phyloP scores from a whole-genome alignment of 1,140 invertebrate genomes.

The Drosophila micromelanica region DNA sequence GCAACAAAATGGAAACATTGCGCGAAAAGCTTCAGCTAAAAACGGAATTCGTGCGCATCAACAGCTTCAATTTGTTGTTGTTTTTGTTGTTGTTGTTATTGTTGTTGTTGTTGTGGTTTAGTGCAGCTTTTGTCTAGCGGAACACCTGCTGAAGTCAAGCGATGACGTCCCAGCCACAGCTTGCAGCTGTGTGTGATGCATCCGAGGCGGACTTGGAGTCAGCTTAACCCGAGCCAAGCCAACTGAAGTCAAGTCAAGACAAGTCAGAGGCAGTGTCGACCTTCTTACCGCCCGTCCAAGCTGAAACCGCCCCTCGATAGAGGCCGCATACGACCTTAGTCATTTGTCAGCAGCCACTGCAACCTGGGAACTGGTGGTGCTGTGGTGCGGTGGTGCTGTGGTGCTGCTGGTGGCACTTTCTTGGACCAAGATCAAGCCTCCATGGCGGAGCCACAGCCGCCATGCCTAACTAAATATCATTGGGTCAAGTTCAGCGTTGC shows the following conservation, averaged over 20 bases:
- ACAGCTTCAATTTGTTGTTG: constrained; percentile 73
- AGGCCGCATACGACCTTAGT: constrained; percentile 75
- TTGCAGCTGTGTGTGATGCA: constrained; percentile 46
- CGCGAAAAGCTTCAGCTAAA: constrained; percentile 67
- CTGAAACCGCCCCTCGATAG: constrained; percentile 69
- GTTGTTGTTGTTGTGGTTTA: constrained; percentile 25
- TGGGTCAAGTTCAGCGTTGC: constrained; percentile 74
- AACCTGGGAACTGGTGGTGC: constrained; percentile 45
- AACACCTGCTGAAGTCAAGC: constrained; percentile 67
- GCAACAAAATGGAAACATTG: constrained; percentile 74
- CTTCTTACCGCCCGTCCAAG: constrained; percentile 77
- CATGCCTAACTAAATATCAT: constrained; percentile 76
- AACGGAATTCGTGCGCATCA: constrained; percentile 81
- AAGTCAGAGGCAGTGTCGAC: constrained; percentile 62
- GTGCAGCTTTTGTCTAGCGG: constrained; percentile 75
- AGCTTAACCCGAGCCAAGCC: constrained; percentile 14
- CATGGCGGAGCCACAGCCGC: constrained; percentile 8
- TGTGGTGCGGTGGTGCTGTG: constrained; percentile 34
- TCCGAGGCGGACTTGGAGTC: constrained; percentile 37
- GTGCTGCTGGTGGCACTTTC: constrained; percentile 59
- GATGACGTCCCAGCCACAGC: constrained; percentile 40
- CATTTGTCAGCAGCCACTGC: constrained; percentile 69
- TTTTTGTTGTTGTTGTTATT: constrained; percentile 41
- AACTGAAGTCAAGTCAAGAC: constrained; percentile 37
- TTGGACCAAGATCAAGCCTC: constrained; percentile 49